Base-by-base conservation (phyloP, 2,888 invertebrate genomes). In the Ophion slaviceki region DNA sequence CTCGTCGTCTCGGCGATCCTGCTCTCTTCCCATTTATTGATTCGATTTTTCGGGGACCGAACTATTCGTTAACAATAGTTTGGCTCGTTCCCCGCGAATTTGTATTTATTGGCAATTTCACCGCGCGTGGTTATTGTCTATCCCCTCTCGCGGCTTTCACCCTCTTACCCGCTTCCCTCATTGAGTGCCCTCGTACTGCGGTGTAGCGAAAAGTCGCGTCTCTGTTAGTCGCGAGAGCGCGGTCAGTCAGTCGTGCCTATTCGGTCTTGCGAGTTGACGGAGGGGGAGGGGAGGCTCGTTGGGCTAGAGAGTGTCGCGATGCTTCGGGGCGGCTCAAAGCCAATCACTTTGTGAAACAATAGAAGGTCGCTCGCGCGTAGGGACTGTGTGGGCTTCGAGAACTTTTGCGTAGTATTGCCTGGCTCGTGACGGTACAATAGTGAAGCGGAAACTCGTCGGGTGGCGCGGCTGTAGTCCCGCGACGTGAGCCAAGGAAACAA, bases 401-500 rank as follows among this genome's bases (percentile, higher is more conserved):
- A 40, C n/a, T 78, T 66, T 67, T 57, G 32, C 17, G 20, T 75
- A 17, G 47, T 45, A 24, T 45, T 62, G 24, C 45, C 10, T 45
- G 45, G 28, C 71, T 32, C n/a, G 47, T 24, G 64, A 47, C 40
- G 40, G 32, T 74, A 40, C 47, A 71, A 80, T 88, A 90, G 90
- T 91, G 87, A 87, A 87, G 82, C 82, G 82, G 82, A 76, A 68
- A 83, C 87, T 88, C 91, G 90, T 87, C 85, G 89, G 91, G 88
- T 90, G 91, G 90, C 91, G 88, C 89, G 88, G 89, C 87, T 84
- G 89, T 89, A 89, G 90, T 87, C 72, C 80, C 83, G 82, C 88
- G 84, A 82, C 72, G 81, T 70, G 78, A 86, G n/a, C 62, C 40
- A 61, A 59, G 74, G 88, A 89, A 91, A 88, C 89, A 86, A 89